phyloP scores from a whole-genome alignment of 2,113 vertebrate genomes.

The Canis aureus region DNA sequence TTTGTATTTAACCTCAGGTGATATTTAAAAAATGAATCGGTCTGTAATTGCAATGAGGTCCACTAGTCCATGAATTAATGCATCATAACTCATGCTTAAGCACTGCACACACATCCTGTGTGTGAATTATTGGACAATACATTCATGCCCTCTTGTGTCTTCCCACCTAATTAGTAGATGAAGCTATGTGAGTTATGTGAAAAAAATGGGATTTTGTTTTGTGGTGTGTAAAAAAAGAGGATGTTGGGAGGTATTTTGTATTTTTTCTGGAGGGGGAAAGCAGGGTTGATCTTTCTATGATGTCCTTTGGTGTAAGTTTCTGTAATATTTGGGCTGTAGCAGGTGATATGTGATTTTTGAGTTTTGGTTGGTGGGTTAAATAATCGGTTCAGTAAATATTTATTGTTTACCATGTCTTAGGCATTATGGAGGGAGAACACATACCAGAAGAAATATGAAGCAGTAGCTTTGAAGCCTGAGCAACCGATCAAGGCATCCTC shows the following conservation, averaged over 20 bases:
- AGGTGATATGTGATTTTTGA: constrained; percentile 42
- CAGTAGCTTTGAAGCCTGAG: background rate
- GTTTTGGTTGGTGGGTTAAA: constrained; percentile 23
- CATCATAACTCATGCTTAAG: constrained; percentile 85
- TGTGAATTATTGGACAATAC: constrained; percentile 86
- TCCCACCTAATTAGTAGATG: constrained; percentile 86
- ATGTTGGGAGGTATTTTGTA: constrained; percentile 74
- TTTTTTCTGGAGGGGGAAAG: constrained; percentile 27
- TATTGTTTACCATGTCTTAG: background rate
- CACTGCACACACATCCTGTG: constrained; percentile 79
- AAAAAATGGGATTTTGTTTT: constrained; percentile 83
- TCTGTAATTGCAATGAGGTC: constrained; percentile 78
- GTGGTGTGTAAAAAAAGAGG: constrained; percentile 79
- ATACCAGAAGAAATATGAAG: background rate
- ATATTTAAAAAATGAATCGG: constrained; percentile 76
- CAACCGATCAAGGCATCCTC: background rate
- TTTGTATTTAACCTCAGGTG: constrained; percentile 76
- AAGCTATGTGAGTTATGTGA: constrained; percentile 83
- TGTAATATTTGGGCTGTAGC: background rate
- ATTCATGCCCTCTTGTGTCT: constrained; percentile 86
- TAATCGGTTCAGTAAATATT: constrained; percentile 30
- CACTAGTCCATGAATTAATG: constrained; percentile 84
- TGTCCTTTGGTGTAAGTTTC: constrained; percentile 5
- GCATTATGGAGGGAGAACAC: background rate
- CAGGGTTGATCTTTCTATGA: constrained; percentile 33